Base-by-base conservation (phyloP, 2,113 vertebrate species). In the Menura novaehollandiae region DNA sequence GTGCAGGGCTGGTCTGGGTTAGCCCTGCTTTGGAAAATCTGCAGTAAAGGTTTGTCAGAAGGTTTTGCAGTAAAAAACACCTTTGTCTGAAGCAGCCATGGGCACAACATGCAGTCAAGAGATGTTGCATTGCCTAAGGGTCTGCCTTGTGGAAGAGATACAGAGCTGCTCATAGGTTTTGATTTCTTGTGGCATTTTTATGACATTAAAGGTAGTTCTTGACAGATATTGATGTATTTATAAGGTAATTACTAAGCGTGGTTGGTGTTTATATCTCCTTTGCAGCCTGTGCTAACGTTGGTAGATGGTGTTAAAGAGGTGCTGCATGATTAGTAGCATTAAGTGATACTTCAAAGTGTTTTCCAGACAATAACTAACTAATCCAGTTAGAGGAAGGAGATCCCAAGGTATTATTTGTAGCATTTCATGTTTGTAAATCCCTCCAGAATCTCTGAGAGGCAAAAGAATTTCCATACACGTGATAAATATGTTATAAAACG, bases 311-410 rank as follows among this genome's bases (percentile, higher is more conserved):
- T 79, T 88, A 72, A 91, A 63, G 17, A 55, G 55, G 51, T 66
- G 28, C 89, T 68, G 44, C 4, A 2, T 53, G 52, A 74, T 93
- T 75, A 85, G 69, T 46, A 81, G 41, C 20, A 77, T 3, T 64
- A 85, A 83, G 37, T 53, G 83, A 59, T 93, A 64, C 83, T 93
- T 96, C 83, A 69, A 22, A 94, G 80, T 53, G 41, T 89, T 95
- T 88, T 62, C 69, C 41, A 92, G 56, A 87, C 91, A 95, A 89
- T 91, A 92, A 69, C 37, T 44, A 60, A 79, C 81, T 91, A 92
- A 89, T 94, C 93, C 88, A 82, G 60, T 75, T 84, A 83, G 73
- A 37, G 26, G 17, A 82, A 68, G 49, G 76, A 35, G 68, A 87
- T 89, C 49, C 79, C 79, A 20, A 9, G 7, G 83, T 91, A 72